Percentiles rank a stretch among this genome's conserved stretches.
Conservation (phyloP, 2,797 vertebrate species). For the Argentina silus region DNA sequence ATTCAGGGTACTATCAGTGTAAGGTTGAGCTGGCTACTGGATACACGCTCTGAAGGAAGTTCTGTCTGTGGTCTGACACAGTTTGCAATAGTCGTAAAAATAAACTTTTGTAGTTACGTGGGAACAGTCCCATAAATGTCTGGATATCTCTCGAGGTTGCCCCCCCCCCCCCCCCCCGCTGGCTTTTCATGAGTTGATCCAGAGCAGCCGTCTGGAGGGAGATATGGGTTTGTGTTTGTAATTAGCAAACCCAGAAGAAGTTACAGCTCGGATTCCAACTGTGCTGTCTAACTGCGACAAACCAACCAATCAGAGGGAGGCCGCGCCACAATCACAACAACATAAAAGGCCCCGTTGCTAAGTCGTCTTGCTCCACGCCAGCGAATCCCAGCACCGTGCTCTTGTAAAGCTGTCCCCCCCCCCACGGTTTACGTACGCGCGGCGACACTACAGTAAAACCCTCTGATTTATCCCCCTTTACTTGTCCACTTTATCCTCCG, state of each 20-base stretch:
- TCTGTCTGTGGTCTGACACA: not conserved
- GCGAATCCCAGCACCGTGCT: not conserved
- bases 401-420: constrained; percentile 7
- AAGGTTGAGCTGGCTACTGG: no score
- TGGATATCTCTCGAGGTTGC: not conserved
- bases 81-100: not conserved
- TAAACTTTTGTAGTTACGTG: not conserved
- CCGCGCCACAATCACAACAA: not conserved
- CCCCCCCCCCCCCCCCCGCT: not conserved
- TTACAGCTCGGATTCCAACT: not conserved
- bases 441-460: not conserved
- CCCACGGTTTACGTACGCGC: not conserved
- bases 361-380: not conserved
- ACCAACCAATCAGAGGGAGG: not conserved
- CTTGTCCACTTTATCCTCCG: not conserved
- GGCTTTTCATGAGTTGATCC: not conserved
- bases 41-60: no score
- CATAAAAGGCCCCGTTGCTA: not conserved
- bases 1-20: not conserved
- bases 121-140: not conserved
- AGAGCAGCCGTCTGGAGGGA: not conserved
- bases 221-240: not conserved
- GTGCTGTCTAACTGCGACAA: not conserved
- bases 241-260: not conserved
- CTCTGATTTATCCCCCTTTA: constrained; percentile 6